A percentile compares a stretch with the other conserved stretches of the same genome.
These are phyloP conservation scores for Scaptomyza flava DNA, from an alignment of 2,888 invertebrate genomes.

Conservation along the genomic window DNA sequence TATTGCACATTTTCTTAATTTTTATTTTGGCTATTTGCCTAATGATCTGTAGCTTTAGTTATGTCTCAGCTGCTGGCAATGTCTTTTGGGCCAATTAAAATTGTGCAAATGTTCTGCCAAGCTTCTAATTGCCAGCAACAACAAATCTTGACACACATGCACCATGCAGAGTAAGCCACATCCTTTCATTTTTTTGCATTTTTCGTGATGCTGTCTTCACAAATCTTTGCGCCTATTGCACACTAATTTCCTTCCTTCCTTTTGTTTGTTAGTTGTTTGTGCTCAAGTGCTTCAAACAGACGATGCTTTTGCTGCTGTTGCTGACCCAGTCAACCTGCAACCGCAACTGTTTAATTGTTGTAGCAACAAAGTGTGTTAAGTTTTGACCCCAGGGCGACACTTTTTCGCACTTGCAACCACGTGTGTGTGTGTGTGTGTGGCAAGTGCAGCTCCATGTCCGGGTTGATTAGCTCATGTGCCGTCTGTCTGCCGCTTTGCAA, in stretches of 20 bases:
- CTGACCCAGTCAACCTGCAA: slow-evolving; percentile 71
- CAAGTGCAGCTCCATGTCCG: slow-evolving; percentile 43
- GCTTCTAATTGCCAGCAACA: slow-evolving; percentile 53
- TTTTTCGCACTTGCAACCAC: slow-evolving; percentile 37
- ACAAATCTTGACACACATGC: slow-evolving; percentile 68
- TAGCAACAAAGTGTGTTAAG: slow-evolving; percentile 80
- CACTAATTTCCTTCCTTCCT: slow-evolving; percentile 53
- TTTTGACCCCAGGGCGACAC: slow-evolving; percentile 72
- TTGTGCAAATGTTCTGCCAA: slow-evolving; percentile 45
- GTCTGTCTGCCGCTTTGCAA: slow-evolving; percentile 31
- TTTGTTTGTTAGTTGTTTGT: slow-evolving; percentile 40
- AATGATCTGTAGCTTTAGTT: slow-evolving; percentile 35
- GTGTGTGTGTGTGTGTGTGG: slow-evolving; percentile 24
- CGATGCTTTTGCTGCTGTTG: too few species aligned
- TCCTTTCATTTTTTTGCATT: slow-evolving; percentile 22
- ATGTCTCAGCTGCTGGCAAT: slow-evolving; percentile 21
- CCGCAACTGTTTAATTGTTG: slow-evolving; percentile 73
- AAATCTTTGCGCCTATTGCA: slow-evolving; percentile 15
- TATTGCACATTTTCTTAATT: neutral
- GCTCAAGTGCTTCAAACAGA: slow-evolving; percentile 61
- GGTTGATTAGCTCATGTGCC: slow-evolving; percentile 65
- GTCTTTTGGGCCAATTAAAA: slow-evolving; percentile 68
- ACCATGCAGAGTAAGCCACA: slow-evolving; percentile 6
- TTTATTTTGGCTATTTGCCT: slow-evolving; percentile 24
- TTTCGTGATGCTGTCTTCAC: slow-evolving; percentile 7